Base-by-base conservation (phyloP, 2,113 vertebrate species). In the Oncorhynchus keta region DNA sequence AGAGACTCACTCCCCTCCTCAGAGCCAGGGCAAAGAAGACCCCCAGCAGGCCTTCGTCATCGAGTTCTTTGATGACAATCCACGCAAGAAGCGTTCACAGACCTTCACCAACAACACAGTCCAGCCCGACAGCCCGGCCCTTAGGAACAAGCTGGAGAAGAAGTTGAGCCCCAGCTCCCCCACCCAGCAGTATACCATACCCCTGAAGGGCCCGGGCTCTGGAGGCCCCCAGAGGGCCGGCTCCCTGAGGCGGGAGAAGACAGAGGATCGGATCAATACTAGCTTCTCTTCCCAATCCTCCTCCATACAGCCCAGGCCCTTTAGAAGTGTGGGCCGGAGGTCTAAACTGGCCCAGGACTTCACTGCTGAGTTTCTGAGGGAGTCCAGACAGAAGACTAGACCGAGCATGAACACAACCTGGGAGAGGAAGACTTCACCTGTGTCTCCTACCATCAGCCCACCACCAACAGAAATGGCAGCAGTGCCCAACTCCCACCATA, bases 321-420 rank as follows among this genome's bases (percentile, higher is more conserved):
- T 95, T 0, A 93, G 93, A n/a, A 99, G 97, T 0, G 87, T 97
- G 61, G 97, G 98, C 22, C 95, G 95, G 64, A 95, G 94, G 82
- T 98, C 97, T n/a, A 98, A 95, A 88, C 87, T 98, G n/a, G 87
- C 95, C n/a, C 95, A 96, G 89, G 97, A 99, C 70, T 98, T 97
- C 86, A 87, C 91, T 39, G 91, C 94, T 0, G 96, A 97, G 88
- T 94, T 94, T 18, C 85, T 95, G 55, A 91, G 81, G 68, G 94
- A 94, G 51, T 80, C 77, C 0, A 18, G 79, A 0, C 94, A 94
- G 78, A 95, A 91, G 85, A 7, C 57, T 77, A 79, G 22, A 64
- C 45, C 12, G 14, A 55, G 26, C 22, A 5, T 65, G 72, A 49
- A 64, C 1, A 57, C 81, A 13, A 83, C 24, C 24, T 67, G 45